Evolutionary conservation across 2,113 vertebrate species (phyloP).

Genomic region (Tetrax tetrax): DNA sequence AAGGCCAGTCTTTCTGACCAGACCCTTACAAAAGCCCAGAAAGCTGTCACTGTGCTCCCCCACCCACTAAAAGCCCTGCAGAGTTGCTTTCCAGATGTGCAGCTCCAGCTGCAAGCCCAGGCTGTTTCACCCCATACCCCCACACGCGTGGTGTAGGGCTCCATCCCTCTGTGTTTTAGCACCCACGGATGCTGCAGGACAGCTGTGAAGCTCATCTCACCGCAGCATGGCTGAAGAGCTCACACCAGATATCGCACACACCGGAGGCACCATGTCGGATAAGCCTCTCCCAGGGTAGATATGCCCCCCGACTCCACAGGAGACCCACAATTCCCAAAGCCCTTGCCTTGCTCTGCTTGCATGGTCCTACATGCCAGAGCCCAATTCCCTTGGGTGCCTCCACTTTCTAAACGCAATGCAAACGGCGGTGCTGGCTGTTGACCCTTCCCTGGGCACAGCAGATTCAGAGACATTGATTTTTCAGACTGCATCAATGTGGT

Average conservation of each 20-base stretch:
- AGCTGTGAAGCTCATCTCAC: neutral
- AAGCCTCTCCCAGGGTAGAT: neutral
- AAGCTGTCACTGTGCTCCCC: neutral
- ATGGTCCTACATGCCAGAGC: neutral
- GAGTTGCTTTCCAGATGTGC: neutral
- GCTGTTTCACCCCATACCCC: neutral
- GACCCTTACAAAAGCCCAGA: neutral
- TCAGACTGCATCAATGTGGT: neutral
- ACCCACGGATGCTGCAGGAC: too few species aligned
- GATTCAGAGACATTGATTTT: neutral
- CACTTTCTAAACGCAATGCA: neutral
- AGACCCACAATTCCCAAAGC: neutral
- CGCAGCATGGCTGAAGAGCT: neutral
- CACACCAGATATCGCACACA: fast-evolving
- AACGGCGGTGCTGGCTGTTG: neutral
- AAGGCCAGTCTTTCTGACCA: neutral
- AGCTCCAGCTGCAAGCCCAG: too few species aligned
- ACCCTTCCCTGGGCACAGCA: neutral
- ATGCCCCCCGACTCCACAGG: fast-evolving
- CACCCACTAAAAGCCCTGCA: neutral
- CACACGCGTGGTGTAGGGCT: fast-evolving
- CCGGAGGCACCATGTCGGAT: too few species aligned
- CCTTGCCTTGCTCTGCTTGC: neutral
- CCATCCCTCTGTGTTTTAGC: neutral
- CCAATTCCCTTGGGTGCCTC: fast-evolving